Evolutionary conservation across 1,140 invertebrate genomes (phyloP).

Genomic region (Galleria mellonella): DNA sequence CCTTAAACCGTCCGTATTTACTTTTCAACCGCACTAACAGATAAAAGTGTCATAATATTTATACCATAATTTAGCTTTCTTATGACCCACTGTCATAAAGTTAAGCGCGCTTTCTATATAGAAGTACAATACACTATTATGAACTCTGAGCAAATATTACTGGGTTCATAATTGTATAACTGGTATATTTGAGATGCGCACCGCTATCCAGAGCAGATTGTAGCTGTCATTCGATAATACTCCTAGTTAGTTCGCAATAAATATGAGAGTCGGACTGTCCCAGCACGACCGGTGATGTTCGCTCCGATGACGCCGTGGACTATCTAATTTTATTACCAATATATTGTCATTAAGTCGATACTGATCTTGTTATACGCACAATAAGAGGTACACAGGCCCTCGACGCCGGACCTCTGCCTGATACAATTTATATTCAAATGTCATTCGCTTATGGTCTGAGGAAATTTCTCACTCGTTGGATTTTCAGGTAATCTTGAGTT

Average conservation of each 20-base stretch:
- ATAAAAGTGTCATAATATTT: conserved; percentile 72
- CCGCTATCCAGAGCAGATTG: conserved; percentile 48
- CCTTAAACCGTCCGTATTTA: conserved; percentile 46
- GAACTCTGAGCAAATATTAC: conserved; percentile 32
- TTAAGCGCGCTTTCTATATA: conserved; percentile 49
- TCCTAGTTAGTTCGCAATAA: conserved; percentile 67
- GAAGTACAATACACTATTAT: conserved; percentile 25
- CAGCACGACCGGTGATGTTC: conserved; percentile 44
- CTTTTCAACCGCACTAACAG: conserved; percentile 59
- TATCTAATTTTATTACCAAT: conserved; percentile 74
- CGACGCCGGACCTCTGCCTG: conserved; percentile 37
- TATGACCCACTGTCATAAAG: conserved; percentile 60
- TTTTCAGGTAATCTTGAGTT: conserved; percentile 66
- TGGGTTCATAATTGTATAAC: conserved; percentile 46
- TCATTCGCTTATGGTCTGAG: conserved; percentile 56
- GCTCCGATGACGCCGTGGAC: conserved; percentile 58
- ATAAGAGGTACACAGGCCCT: conserved; percentile 56
- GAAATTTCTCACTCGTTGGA: conserved; percentile 68
- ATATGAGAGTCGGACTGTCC: conserved; percentile 54
- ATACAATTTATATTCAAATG: conserved; percentile 72
- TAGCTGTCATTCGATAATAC: conserved; percentile 62
- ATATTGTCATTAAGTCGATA: conserved; percentile 74
- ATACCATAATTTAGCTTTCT: conserved; percentile 66
- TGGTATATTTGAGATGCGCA: conserved; percentile 28
- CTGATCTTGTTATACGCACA: conserved; percentile 73